Evolutionary conservation across 2,888 invertebrate genomes (phyloP), one percentile per base, ranked within the genome.

Genomic region (Hirudinaria manillensis): DNA sequence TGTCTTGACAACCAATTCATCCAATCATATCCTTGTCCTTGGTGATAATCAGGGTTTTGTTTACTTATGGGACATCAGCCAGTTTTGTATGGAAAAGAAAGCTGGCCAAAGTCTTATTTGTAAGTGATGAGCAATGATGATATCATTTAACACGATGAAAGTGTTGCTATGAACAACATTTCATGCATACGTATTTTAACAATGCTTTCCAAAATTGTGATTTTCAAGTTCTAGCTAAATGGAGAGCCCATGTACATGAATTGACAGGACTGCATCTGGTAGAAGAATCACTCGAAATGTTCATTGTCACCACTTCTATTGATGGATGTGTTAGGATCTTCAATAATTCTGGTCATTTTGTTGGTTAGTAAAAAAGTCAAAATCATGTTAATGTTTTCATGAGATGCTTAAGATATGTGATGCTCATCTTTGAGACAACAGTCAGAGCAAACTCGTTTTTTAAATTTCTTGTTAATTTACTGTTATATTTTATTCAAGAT

Each of bases 241-340:
- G 68, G 68, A 24, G 68, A n/a, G 2, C 68, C 32, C 68, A 68
- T 21, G 68, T 68, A 13, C n/a, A n/a, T 16, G 34, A 68, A 24
- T 24, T 68, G n/a, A 68, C 68, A 1, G 10, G 36, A 29, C 29
- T 68, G n/a, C 32, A 68, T 2, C n/a, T 68, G 2, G 36, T 68
- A 10, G 68, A 68, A 34, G 36, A 56, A 84, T 77, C 83, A 81
- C 71, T 81, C 85, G n/a, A 82, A 81, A 19, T 79, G 81, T 75
- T 85, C 32, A 61, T 86, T n/a, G 78, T 85, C 21, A 82, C 84
- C 6, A 81, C 83, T 4, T 84, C 85, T 3, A 79, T 80, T 16
- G 85, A 86, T 80, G 84, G 85, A 77, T 84, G 85, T 7, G 85
- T 85, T 13, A 78, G 86, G 24, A 76, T 85, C 76, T 86, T 85